phyloP scores from a whole-genome alignment of 2,797 vertebrate genomes.

The Helicolenus hilgendorfi region DNA sequence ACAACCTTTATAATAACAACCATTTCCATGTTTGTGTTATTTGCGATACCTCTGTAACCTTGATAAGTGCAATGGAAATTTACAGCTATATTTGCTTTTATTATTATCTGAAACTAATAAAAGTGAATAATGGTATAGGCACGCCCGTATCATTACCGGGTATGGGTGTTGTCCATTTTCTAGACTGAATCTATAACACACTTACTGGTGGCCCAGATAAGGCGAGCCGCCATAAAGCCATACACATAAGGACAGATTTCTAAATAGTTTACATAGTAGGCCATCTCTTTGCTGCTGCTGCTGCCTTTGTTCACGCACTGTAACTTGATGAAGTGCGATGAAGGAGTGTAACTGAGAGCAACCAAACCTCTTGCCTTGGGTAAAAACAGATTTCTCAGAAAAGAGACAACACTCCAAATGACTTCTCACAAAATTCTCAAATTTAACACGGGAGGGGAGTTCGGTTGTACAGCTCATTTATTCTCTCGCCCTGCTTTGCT shows the following conservation, averaged over 20 bases:
- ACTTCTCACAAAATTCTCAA: constrained; percentile 56
- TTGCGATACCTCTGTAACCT: constrained; percentile 21
- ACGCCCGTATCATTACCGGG: constrained; percentile 26
- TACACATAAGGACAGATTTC: constrained; percentile 28
- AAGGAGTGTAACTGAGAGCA: constrained; percentile 61
- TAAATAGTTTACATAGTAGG: constrained; percentile 42
- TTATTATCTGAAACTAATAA: constrained; percentile 51
- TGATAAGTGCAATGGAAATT: constrained; percentile 15
- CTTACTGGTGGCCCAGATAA: constrained; percentile 46
- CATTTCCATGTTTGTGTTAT: constrained; percentile 11
- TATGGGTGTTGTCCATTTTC: constrained; percentile 27
- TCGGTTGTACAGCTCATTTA: constrained; percentile 53
- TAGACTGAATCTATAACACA: constrained; percentile 5
- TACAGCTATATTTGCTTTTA: constrained; percentile 26
- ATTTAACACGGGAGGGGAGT: constrained; percentile 40
- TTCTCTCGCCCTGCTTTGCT: constrained; percentile 45
- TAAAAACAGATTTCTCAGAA: constrained; percentile 53
- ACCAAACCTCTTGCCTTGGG: constrained; percentile 57
- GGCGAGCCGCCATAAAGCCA: not conserved
- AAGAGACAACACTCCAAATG: constrained; percentile 47
- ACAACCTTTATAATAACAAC: constrained; percentile 5
- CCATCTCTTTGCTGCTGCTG: constrained; percentile 32
- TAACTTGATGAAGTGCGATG: constrained; percentile 72
- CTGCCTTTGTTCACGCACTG: constrained; percentile 61
- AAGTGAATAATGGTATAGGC: constrained; percentile 44